phyloP scores from a whole-genome alignment of 2,888 invertebrate genomes.

The Andrena dorsata region DNA sequence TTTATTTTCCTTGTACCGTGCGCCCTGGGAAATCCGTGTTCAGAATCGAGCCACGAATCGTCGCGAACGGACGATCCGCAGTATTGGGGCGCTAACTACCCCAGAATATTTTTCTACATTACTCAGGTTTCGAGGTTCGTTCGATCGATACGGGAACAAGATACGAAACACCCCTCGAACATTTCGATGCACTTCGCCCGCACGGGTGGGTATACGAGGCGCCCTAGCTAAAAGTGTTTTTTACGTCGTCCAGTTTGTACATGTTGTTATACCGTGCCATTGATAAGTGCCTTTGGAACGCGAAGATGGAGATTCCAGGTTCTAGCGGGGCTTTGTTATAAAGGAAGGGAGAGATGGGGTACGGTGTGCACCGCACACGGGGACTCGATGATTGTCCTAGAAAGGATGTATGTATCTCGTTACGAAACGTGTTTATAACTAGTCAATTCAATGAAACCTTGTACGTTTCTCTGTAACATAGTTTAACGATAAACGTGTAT shows the following conservation, averaged over 20 bases:
- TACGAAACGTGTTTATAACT: conserved; percentile 80
- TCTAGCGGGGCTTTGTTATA: conserved; percentile 33
- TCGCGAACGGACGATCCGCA: conserved; percentile 21
- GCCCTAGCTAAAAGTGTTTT: conserved; percentile 7
- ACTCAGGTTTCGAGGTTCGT: conserved; percentile 30
- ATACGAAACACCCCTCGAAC: conserved; percentile 1
- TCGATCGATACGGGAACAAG: conserved; percentile 1
- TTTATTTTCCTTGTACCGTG: conserved; percentile 46
- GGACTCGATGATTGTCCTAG: background rate
- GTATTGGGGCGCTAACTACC: conserved; percentile 6
- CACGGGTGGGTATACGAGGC: conserved; percentile 7
- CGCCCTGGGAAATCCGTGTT: conserved; percentile 11
- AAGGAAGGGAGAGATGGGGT: background rate
- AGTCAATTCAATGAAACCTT: conserved; percentile 77
- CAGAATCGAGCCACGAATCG: background rate
- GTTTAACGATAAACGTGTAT: conserved; percentile 55
- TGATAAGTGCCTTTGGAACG: conserved; percentile 53
- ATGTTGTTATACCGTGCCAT: conserved; percentile 63
- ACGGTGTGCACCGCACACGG: background rate
- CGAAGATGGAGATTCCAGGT: background rate
- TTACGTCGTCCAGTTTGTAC: conserved; percentile 47
- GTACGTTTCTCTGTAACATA: conserved; percentile 72
- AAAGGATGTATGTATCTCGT: conserved; percentile 52
- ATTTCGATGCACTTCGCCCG: conserved; percentile 25
- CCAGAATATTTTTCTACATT: conserved; percentile 36